These are phyloP conservation scores for Ceryle rudis DNA, from an alignment of 2,797 vertebrate genomes.

Conservation along the genomic window DNA sequence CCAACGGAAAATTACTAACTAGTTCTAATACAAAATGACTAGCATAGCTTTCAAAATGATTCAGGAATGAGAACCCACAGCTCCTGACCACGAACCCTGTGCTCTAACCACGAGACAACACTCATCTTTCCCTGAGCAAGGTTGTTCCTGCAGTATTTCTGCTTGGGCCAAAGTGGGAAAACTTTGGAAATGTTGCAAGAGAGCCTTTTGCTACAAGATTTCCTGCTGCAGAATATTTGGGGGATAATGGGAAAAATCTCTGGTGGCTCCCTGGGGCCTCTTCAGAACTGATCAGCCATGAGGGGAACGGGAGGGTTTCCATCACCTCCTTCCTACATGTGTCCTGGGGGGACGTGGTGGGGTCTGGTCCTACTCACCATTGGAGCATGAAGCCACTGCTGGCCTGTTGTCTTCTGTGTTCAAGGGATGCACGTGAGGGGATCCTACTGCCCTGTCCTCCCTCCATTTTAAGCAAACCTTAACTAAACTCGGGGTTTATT, in stretches of 20 bases:
- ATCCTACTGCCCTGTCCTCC: not conserved
- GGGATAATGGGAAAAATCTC: not conserved
- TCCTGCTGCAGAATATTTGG: not conserved
- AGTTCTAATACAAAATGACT: constrained; percentile 28
- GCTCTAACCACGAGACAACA: constrained; percentile 64
- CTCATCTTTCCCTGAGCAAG: constrained; percentile 64
- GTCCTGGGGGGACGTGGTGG: not conserved
- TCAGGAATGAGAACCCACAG: constrained; percentile 63
- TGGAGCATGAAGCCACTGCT: not conserved
- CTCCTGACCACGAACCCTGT: constrained; percentile 58
- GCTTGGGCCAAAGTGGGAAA: not conserved
- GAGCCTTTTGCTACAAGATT: not conserved
- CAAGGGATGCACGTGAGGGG: not conserved
- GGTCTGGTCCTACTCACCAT: not conserved
- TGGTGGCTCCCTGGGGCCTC: not conserved
- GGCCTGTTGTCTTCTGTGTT: not conserved
- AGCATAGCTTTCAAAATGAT: constrained; percentile 33
- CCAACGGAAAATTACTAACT: constrained; percentile 63
- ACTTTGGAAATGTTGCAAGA: constrained; percentile 41
- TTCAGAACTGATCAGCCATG: not conserved
- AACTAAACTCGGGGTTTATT: not conserved
- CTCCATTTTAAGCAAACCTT: not conserved
- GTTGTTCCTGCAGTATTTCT: constrained; percentile 38
- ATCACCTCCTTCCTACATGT: not conserved
- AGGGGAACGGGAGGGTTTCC: not conserved